Evolutionary conservation across 2,888 invertebrate species (phyloP), one percentile per base, ranked within the genome.

Genomic region (Scaptodrosophila latifasciaeformis): DNA sequence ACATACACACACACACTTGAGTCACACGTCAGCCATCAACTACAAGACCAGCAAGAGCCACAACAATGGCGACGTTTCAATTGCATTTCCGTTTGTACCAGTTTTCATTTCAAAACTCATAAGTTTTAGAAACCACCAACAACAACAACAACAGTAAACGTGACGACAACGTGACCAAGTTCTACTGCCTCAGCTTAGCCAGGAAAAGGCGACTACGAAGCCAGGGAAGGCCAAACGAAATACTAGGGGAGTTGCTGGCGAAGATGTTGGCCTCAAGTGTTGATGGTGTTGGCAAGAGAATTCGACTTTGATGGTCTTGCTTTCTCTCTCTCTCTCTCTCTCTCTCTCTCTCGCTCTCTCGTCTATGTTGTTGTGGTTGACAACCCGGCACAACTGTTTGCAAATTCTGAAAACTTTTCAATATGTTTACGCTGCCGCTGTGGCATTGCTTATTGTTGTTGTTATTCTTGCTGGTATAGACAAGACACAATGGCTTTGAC

Each of bases 31-130:
- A 57, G 52, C 60, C 59, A 54, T 57, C 65, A 75, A 70, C 64
- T 63, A 65, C 60, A 56, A 59, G 63, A 55, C 51, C 61, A 54
- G 46, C 50, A 63, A 62, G 58, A 53, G 48, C 49, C 39, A 59
- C 46, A 49, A 65, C 75, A 74, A 75, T 77, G 63, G 75, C 70
- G 62, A 77, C 67, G 72, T 69, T 81, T 83, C 72, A 81, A 82
- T 83, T 83, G 82, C 79, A 83, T 82, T 84, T 83, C 83, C 84
- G 84, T 64, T 83, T 82, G 83, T 65, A 77, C 84, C 70, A 83
- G 70, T 83, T 83, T 81, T 69, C 81, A 68, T 70, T 68, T 67
- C 66, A 67, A 82, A 68, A 82, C 75, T 81, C 77, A 81, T 81
- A 79, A 81, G 81, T 81, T 78, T 72, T 49, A 62, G 72, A 62